These are phyloP conservation scores for Apodemia hepburni DNA, from an alignment of 2,888 invertebrate species.

Conservation along the genomic window DNA sequence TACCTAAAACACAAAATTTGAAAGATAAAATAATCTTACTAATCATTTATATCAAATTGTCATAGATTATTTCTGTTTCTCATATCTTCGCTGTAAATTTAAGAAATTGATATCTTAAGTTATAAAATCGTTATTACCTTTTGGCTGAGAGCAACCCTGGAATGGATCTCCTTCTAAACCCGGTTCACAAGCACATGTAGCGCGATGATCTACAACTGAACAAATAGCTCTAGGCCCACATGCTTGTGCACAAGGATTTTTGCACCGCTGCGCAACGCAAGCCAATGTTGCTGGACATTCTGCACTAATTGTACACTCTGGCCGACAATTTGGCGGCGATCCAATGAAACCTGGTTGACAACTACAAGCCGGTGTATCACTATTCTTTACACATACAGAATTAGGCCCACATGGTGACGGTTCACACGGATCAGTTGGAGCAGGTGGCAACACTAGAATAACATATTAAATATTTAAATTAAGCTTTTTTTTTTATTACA, in stretches of 20 bases:
- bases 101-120: constrained; percentile 6
- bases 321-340: constrained; percentile 83
- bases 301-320: constrained; percentile 84
- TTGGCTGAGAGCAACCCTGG: constrained; percentile 69
- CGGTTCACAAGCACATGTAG: constrained; percentile 81
- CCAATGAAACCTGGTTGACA: constrained; percentile 83
- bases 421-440: constrained; percentile 78
- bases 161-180: constrained; percentile 83
- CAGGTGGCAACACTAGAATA: constrained; percentile 43
- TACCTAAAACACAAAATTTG: background rate
- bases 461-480: constrained; percentile 6
- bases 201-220: constrained; percentile 82
- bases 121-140: constrained; percentile 48
- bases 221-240: constrained; percentile 81
- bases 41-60: background rate
- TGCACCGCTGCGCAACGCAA: constrained; percentile 82
- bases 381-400: constrained; percentile 81
- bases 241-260: constrained; percentile 84
- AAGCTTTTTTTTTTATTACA: constrained; percentile 25
- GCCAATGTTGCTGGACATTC: constrained; percentile 84
- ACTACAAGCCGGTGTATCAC: constrained; percentile 82
- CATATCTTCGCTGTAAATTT: background rate
- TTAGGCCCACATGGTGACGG: constrained; percentile 86
- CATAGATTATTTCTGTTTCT: background rate
- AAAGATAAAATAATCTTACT: background rate